Percentiles rank a stretch among this genome's conserved stretches.
Conservation (phyloP, 2,888 invertebrate species). For the Caenorhabditis sp. region DNA sequence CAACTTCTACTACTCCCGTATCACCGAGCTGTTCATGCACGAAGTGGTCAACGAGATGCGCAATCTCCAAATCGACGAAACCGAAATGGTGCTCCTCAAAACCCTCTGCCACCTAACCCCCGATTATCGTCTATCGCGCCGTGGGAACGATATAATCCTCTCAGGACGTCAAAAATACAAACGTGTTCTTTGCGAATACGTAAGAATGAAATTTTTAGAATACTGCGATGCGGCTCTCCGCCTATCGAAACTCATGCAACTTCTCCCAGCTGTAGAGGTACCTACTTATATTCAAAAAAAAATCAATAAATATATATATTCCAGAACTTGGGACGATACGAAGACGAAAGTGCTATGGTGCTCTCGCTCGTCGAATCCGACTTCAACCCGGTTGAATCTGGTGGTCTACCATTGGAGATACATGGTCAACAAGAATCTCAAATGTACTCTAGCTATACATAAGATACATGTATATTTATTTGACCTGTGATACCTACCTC, state of each 20-base stretch:
- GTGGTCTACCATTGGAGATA: constrained; percentile 29
- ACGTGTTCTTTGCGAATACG: constrained; percentile 23
- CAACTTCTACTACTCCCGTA: constrained; percentile 25
- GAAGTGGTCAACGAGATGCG: constrained; percentile 33
- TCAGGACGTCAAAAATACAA: constrained; percentile 21
- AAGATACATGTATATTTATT: not conserved
- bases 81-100: constrained; percentile 34
- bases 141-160: constrained; percentile 7
- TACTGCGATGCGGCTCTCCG: constrained; percentile 15
- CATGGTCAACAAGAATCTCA: constrained; percentile 9
- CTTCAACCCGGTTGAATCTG: constrained; percentile 26
- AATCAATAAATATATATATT: constrained; percentile 3
- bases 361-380: constrained; percentile 20
- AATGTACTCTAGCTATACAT: not conserved
- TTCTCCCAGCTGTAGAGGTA: constrained; percentile 27
- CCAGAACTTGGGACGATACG: constrained; percentile 35
- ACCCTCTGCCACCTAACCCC: constrained; percentile 17
- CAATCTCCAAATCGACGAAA: constrained; percentile 29
- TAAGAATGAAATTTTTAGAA: constrained; percentile 9
- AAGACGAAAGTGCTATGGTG: constrained; percentile 39
- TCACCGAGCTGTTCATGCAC: constrained; percentile 36
- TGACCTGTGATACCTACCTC: not conserved
- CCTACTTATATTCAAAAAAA: not conserved
- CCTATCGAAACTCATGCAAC: constrained; percentile 11
- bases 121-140: constrained; percentile 14